Conservation (phyloP, 1,140 invertebrate species). For the Penaeus vannamei region DNA sequence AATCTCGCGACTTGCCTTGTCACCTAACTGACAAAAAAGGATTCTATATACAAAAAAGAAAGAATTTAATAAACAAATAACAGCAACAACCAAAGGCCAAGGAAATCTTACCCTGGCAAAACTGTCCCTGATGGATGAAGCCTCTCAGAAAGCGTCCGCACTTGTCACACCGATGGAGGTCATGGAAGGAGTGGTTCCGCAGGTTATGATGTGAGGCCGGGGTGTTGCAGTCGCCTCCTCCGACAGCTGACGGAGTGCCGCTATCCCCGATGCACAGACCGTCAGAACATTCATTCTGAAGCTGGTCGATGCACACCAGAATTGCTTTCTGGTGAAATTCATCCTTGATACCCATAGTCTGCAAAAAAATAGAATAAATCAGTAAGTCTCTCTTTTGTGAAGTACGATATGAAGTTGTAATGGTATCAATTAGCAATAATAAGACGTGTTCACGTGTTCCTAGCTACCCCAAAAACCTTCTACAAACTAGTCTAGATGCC, state of each 20-base stretch:
- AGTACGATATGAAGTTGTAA: neutral
- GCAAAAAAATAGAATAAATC: constrained; percentile 68
- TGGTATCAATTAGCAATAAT: too few relatives aligned
- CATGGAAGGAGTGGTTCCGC: constrained; percentile 79
- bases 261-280: constrained; percentile 51
- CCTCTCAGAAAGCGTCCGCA: constrained; percentile 84
- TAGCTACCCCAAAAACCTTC: too few relatives aligned
- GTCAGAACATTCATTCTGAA: constrained; percentile 70
- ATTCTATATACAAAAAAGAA: too few relatives aligned
- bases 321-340: constrained; percentile 83
- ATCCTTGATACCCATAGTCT: constrained; percentile 86
- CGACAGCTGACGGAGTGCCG: constrained; percentile 33
- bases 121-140: constrained; percentile 81
- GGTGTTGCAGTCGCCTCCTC: constrained; percentile 60
- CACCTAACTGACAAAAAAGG: too few relatives aligned
- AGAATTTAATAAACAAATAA: neutral
- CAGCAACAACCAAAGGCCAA: constrained; percentile 25
- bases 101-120: constrained; percentile 79
- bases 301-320: constrained; percentile 81
- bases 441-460: too few relatives aligned
- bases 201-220: constrained; percentile 76
- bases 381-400: neutral
- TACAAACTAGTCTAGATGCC: too few relatives aligned
- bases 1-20: too few relatives aligned
- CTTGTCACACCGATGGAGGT: constrained; percentile 81